Conservation (phyloP, 64 coral and sea anemone genomes). For the Acropora yongei region DNA sequence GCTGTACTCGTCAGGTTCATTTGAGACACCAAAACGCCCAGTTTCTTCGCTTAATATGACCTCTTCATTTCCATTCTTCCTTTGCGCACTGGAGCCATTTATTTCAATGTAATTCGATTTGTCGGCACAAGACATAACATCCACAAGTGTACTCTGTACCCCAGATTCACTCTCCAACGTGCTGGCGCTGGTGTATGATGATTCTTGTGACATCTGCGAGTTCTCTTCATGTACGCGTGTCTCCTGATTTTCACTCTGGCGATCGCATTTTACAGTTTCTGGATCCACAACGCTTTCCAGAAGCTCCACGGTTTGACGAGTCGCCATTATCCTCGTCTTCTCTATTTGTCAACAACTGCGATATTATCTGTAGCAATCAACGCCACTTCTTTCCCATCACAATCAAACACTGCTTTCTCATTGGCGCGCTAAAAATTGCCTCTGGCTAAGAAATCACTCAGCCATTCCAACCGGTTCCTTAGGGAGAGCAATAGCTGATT, state of each 20-base stretch:
- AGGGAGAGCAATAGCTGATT: background rate
- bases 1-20: background rate
- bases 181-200: background rate
- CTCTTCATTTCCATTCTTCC: background rate
- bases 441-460: background rate
- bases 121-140: background rate
- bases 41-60: background rate
- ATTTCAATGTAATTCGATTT: background rate
- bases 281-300: slow-evolving; percentile 50
- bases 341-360: background rate
- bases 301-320: background rate
- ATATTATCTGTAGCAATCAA: background rate
- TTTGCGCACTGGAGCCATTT: background rate
- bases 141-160: background rate
- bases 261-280: background rate
- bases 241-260: background rate
- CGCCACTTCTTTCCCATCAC: background rate
- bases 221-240: background rate
- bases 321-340: background rate
- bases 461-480: background rate
- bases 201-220: background rate
- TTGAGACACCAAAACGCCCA: background rate
- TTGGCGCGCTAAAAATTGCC: slow-evolving; percentile 11
- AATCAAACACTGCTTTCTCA: background rate
- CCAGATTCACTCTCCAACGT: background rate